Conservation (phyloP, 2,797 vertebrate genomes). For the Acanthornis magna region DNA sequence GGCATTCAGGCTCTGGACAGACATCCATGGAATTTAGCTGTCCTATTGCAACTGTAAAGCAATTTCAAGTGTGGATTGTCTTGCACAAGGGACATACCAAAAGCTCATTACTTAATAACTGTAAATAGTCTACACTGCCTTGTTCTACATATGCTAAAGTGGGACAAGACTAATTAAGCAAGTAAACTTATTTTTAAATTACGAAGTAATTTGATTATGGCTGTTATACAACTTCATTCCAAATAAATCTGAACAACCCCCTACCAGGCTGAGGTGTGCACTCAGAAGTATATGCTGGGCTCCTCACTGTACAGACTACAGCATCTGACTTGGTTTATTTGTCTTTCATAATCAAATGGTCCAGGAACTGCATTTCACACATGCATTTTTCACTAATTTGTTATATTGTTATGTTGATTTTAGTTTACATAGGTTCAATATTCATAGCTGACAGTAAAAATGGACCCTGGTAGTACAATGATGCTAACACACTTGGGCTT, state of each 20-base stretch:
- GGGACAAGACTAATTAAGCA: conserved; percentile 21
- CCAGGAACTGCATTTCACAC: background rate
- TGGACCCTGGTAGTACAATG: background rate
- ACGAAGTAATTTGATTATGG: conserved; percentile 33
- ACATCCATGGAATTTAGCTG: background rate
- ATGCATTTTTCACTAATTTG: background rate
- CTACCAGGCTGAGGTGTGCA: background rate
- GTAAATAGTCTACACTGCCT: background rate
- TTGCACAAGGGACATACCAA: conserved; percentile 23
- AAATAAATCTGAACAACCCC: background rate
- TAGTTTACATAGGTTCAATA: background rate
- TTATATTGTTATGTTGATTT: background rate
- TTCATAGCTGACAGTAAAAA: background rate
- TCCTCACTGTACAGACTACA: background rate
- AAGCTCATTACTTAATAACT: conserved; percentile 36
- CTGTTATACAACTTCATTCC: conserved; percentile 12
- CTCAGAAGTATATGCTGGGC: background rate
- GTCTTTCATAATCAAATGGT: background rate
- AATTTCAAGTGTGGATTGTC: background rate
- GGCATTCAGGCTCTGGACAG: background rate
- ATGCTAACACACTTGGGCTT: background rate
- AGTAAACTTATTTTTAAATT: conserved; percentile 43
- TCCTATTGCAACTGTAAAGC: conserved; percentile 19
- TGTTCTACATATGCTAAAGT: conserved; percentile 27
- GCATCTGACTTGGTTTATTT: background rate